Conservation (phyloP, 2,113 vertebrate species). For the Coreoperca whiteheadi region DNA sequence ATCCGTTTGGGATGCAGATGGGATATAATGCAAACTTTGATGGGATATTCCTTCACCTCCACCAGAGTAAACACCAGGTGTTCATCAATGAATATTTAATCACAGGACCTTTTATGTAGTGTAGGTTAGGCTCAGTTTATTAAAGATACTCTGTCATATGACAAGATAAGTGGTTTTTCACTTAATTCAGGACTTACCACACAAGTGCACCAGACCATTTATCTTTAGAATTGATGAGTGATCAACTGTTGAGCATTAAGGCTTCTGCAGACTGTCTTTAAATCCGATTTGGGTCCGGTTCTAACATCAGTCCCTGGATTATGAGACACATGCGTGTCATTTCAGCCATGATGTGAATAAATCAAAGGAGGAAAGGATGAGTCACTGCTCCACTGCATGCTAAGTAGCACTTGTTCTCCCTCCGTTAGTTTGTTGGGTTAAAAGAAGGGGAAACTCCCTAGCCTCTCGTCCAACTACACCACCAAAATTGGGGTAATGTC, state of each 20-base stretch:
- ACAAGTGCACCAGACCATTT: not conserved
- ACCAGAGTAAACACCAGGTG: conserved; percentile 14
- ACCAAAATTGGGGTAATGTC: conserved; percentile 56
- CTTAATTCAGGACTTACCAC: conserved; percentile 22
- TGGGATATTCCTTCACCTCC: not conserved
- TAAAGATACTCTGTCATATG: conserved; percentile 1
- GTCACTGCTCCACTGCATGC: conserved; percentile 62
- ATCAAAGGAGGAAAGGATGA: conserved; percentile 76
- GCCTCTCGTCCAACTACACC: conserved; percentile 34
- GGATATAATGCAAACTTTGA: conserved; percentile 7
- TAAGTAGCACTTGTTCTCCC: conserved; percentile 65
- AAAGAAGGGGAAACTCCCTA: conserved; percentile 67
- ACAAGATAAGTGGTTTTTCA: not conserved
- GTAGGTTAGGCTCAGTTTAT: not conserved
- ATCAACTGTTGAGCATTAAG: conserved; percentile 12
- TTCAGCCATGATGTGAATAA: conserved; percentile 67
- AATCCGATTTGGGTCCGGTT: conserved; percentile 20
- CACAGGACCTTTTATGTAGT: not conserved
- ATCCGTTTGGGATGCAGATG: conserved; percentile 35
- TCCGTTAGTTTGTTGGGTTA: conserved; percentile 55
- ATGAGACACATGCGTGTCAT: conserved; percentile 55
- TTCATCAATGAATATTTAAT: conserved; percentile 45
- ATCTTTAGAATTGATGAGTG: conserved; percentile 10
- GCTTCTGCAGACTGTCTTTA: conserved; percentile 31
- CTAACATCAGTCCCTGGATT: conserved; percentile 28